phyloP scores from a whole-genome alignment of 2,113 vertebrate genomes.

The Zosterops lateralis region DNA sequence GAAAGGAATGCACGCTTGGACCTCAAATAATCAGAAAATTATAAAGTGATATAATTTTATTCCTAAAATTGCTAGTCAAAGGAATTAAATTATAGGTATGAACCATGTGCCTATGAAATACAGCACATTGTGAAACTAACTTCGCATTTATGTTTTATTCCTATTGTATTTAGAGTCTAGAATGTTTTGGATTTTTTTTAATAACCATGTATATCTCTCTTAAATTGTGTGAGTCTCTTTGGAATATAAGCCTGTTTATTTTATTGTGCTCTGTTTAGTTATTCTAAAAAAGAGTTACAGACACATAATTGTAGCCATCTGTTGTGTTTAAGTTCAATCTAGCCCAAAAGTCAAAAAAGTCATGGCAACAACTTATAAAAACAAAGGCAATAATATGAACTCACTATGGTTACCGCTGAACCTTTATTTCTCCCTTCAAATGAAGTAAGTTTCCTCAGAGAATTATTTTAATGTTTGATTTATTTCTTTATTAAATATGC shows the following conservation, averaged over 20 bases:
- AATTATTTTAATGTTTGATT: constrained; percentile 71
- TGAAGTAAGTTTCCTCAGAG: constrained; percentile 75
- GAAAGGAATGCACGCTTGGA: not conserved
- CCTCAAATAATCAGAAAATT: not conserved
- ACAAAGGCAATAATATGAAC: constrained; percentile 76
- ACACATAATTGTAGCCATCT: constrained; percentile 78
- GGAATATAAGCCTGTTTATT: constrained; percentile 75
- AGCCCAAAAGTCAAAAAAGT: constrained; percentile 74
- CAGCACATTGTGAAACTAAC: not conserved
- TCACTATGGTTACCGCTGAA: constrained; percentile 77
- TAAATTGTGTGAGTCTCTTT: constrained; percentile 65
- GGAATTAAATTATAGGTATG: not conserved
- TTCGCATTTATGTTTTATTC: not conserved
- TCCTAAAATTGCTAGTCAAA: constrained; percentile 10
- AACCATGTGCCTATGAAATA: not conserved
- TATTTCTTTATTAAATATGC: constrained; percentile 72
- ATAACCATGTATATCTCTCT: constrained; percentile 47
- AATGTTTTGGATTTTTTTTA: constrained; percentile 25
- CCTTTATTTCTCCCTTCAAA: constrained; percentile 70
- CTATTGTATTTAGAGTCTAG: not conserved
- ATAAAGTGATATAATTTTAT: not conserved
- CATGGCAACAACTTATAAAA: constrained; percentile 77
- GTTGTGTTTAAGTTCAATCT: constrained; percentile 75
- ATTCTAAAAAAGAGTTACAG: constrained; percentile 68
- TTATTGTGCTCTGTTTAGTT: constrained; percentile 78